Evolutionary conservation across 2,888 invertebrate genomes (phyloP), one percentile per base, ranked within the genome.

Genomic region (Athrips mouffetella): DNA sequence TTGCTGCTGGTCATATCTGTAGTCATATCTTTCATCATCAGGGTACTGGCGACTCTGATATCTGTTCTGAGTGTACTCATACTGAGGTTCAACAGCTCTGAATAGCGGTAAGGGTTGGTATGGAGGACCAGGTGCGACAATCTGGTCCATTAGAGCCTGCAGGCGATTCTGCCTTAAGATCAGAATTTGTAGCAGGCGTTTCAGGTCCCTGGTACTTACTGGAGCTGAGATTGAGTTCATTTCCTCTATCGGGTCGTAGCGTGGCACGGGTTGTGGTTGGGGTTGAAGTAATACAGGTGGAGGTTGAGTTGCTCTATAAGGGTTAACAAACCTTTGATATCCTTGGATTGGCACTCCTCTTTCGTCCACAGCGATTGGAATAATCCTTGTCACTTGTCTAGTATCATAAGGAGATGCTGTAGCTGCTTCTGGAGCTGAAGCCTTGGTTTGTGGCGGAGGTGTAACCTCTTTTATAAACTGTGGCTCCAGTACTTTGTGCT

Each of bases 151-250:
- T 13, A 91, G 70, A 33, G 83, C 80, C 70, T 91, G 91, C 55
- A 92, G 64, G 37, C 90, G 81, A 58, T 88, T 91, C 73, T 94
- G 93, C 44, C 93, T 81, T 23, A 91, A 68, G 29, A 94, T 89
- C 48, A 94, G 77, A 67, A 92, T 90, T 54, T 93, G 91, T 4
- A 94, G 78, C 31, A 94, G 75, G 41, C 91, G 86, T 64, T 93
- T 92, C 52, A 94, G 91, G 66, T 94, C 94, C 62, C 91, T 89
- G 1, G 93, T 91, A 63, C 93, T 93, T 1, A 94, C 90, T 5
- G 94, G 94, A 7, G 93, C 91, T 41, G 91, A 89, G 37, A 92
- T 92, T 1, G 90, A 86, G 50, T 91, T 90, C 73, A 90, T 86
- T 52, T 90, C 90, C 18, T 89, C 87, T 5, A 80, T 75, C 3